Evolutionary conservation across 2,113 vertebrate genomes (phyloP).

Genomic region (Ammodytes dubius): DNA sequence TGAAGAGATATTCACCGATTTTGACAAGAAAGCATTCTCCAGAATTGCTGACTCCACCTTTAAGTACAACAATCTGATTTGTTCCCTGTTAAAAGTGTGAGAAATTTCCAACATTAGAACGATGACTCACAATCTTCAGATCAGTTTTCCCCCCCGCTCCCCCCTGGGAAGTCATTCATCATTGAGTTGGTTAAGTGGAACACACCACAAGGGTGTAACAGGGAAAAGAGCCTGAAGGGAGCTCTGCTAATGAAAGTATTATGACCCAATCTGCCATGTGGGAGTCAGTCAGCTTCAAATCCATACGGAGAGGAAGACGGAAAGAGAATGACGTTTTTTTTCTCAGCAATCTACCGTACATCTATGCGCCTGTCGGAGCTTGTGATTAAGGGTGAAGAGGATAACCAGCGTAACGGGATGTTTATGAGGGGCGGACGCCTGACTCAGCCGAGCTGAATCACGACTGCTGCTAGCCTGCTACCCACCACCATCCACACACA

Average conservation of each 20-base stretch:
- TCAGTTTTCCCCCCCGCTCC: background rate
- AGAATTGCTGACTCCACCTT: too few species aligned
- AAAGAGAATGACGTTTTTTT: background rate
- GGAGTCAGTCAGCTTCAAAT: slow-evolving; percentile 52
- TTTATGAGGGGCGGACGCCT: slow-evolving; percentile 18
- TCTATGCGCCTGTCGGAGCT: slow-evolving; percentile 15
- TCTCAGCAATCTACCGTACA: slow-evolving; percentile 19
- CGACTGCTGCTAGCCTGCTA: background rate
- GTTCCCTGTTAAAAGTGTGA: slow-evolving; percentile 1
- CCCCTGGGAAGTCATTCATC: slow-evolving; percentile 8
- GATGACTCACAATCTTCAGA: slow-evolving; percentile 22
- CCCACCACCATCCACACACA: background rate
- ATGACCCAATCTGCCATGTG: slow-evolving; percentile 67
- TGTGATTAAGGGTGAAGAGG: slow-evolving; percentile 50
- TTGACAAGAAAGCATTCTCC: too few species aligned
- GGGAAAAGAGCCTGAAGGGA: slow-evolving; percentile 51
- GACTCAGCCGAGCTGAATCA: slow-evolving; percentile 59
- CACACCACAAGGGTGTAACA: slow-evolving; percentile 50
- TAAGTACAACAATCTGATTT: background rate
- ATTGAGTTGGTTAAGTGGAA: slow-evolving; percentile 57
- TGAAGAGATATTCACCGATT: too few species aligned
- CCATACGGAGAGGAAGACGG: background rate
- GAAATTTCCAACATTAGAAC: background rate
- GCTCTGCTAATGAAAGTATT: slow-evolving; percentile 66
- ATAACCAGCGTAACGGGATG: slow-evolving; percentile 33